These are phyloP conservation scores for Drosophila dunni DNA, from an alignment of 1,140 invertebrate species.

Conservation along the genomic window DNA sequence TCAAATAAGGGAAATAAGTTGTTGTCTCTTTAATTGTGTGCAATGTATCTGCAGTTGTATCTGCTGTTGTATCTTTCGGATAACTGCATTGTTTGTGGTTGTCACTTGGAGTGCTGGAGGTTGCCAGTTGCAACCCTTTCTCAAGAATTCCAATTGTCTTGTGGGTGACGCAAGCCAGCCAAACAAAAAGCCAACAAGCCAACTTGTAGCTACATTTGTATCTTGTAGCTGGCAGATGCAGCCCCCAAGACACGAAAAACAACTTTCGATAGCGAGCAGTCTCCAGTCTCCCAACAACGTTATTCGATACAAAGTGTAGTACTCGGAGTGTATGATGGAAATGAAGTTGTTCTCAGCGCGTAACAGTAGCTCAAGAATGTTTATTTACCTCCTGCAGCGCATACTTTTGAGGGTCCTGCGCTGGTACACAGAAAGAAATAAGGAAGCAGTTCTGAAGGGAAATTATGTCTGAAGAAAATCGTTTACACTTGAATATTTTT, in stretches of 20 bases:
- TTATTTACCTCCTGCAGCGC: conserved; percentile 53
- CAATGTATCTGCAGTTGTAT: conserved; percentile 13
- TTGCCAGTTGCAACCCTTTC: conserved; percentile 74
- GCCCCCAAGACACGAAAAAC: conserved; percentile 62
- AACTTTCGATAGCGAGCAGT: conserved; percentile 68
- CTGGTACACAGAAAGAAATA: too few relatives aligned
- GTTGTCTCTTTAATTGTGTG: conserved; percentile 35
- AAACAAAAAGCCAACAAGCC: neutral
- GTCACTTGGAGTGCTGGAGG: conserved; percentile 76
- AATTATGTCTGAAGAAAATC: too few relatives aligned
- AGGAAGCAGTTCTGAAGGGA: too few relatives aligned
- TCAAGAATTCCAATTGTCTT: conserved; percentile 59
- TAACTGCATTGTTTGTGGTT: conserved; percentile 57
- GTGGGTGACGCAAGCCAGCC: conserved; percentile 41
- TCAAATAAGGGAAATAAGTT: conserved; percentile 46
- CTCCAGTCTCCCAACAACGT: conserved; percentile 38
- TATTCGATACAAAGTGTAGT: conserved; percentile 31
- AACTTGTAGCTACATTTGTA: conserved; percentile 48
- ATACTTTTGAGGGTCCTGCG: neutral
- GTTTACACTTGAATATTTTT: too few relatives aligned
- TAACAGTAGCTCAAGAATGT: conserved; percentile 74
- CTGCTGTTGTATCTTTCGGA: conserved; percentile 30
- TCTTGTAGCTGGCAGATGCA: conserved; percentile 40
- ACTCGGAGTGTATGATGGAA: conserved; percentile 10
- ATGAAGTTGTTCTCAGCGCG: conserved; percentile 63